Conservation (phyloP, 2,113 vertebrate genomes). For the Climacteris rufus region DNA sequence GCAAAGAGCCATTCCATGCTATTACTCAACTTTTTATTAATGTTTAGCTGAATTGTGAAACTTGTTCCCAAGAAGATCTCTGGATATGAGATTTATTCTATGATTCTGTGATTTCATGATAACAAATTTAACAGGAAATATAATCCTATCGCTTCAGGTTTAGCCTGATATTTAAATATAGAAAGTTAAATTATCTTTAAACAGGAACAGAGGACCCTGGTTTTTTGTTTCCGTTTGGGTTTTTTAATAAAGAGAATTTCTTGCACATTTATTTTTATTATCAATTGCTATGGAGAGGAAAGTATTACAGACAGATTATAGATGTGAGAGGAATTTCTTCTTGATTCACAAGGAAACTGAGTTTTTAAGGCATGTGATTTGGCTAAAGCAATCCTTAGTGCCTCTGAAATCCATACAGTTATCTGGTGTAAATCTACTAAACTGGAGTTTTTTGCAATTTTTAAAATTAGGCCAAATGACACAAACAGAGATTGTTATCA, state of each 20-base stretch:
- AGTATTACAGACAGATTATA: neutral
- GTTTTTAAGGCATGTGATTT: neutral
- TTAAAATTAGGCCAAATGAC: neutral
- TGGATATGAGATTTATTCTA: neutral
- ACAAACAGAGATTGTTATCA: neutral
- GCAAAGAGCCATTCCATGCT: neutral
- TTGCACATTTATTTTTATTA: neutral
- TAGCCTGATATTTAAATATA: neutral
- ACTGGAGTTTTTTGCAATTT: neutral
- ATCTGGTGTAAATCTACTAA: neutral
- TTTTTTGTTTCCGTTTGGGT: neutral
- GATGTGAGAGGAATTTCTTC: neutral
- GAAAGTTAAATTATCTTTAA: neutral
- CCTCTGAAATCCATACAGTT: neutral
- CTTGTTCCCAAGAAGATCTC: neutral
- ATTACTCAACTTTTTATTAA: neutral
- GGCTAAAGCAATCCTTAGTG: neutral
- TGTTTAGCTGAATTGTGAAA: neutral
- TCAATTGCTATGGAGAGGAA: neutral
- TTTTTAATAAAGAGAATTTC: neutral
- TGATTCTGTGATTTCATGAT: neutral
- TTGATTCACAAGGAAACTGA: neutral
- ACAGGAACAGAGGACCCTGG: neutral
- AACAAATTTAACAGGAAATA: neutral
- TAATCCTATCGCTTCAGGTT: neutral